Conservation (phyloP, 2,113 vertebrate genomes). For the Jaculus jaculus region DNA sequence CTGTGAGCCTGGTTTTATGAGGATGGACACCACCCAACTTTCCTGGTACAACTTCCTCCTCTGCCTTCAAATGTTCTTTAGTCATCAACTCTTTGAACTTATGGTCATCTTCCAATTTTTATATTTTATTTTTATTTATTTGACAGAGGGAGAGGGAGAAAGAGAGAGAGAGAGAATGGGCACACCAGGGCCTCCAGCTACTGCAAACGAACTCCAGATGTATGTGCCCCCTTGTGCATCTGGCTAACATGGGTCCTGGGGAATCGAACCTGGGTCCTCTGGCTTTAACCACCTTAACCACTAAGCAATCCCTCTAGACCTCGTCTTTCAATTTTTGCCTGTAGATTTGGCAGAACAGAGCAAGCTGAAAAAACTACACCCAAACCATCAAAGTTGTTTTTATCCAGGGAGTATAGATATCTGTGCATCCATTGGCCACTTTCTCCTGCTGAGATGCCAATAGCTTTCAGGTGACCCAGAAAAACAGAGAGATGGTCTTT, state of each 20-base stretch:
- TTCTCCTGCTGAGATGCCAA: background rate
- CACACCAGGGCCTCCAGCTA: no score
- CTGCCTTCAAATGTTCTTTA: background rate
- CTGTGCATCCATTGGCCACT: background rate
- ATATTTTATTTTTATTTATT: no score
- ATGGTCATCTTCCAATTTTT: background rate
- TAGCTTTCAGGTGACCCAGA: background rate
- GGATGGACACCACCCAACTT: background rate
- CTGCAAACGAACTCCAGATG: no score
- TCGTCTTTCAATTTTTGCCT: background rate
- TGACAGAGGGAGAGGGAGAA: no score
- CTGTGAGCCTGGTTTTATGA: background rate
- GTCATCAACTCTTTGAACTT: conserved; percentile 45
- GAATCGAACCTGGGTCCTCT: no score
- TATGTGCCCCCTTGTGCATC: no score
- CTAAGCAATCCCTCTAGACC: no score
- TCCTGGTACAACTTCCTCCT: conserved; percentile 49
- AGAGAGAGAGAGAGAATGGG: no score
- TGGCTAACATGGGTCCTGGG: no score
- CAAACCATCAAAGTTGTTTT: background rate
- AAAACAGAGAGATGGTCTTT: background rate
- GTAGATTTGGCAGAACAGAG: background rate
- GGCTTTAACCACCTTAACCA: no score
- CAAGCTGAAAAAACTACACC: background rate
- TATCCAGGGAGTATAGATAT: background rate